Base-by-base conservation (phyloP, 1,140 invertebrate genomes). In the Philopotamus ludificatus region DNA sequence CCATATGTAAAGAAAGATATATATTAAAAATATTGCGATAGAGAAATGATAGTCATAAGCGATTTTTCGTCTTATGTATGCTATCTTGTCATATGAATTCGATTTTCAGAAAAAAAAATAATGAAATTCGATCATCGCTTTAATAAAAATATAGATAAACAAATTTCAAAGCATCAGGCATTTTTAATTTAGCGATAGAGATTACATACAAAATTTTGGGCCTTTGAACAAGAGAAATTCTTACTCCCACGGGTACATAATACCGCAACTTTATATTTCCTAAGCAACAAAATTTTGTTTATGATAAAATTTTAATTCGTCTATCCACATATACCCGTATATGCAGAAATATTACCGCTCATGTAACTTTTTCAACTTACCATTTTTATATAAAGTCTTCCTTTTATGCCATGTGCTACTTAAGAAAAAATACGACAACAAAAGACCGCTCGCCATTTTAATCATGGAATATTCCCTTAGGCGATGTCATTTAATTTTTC, bases 391-490 rank as follows among this genome's bases (percentile, higher is more conserved):
- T 47, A 47, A 47, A 47, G 44, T 16, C 18, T 47, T 47, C 44
- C 10, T 47, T 47, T 47, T 20, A 20, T 47, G 10, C n/a, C n/a
- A n/a, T n/a, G n/a, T 47, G 44, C 44, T 20, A 7, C 10, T 16
- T 47, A 20, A 47, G 18, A 47, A 16, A 47, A 47, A 16, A 47
- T 47, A 47, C 18, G 8, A 20, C 18, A 15, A 47, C 44, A 47
- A 47, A 47, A 16, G 15, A 8, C 44, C 44, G 18, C 44, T 47
- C 44, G 18, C 8, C 44, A 47, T 47, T 47, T 47, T 47, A 20
- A 20, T 47, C 44, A 47, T 16, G 4, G 44, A 16, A 47, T 20
- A 47, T 20, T 47, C 44, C 44, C 44, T 16, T 47, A 20, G 28
- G 28, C 28, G 28, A 7, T 34, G 28, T 34, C 28, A 34, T 34